Percentiles rank a stretch among this genome's conserved stretches.
Evolutionary conservation across 2,113 vertebrate species (phyloP).

Genomic region (Protomyctophum bolini): DNA sequence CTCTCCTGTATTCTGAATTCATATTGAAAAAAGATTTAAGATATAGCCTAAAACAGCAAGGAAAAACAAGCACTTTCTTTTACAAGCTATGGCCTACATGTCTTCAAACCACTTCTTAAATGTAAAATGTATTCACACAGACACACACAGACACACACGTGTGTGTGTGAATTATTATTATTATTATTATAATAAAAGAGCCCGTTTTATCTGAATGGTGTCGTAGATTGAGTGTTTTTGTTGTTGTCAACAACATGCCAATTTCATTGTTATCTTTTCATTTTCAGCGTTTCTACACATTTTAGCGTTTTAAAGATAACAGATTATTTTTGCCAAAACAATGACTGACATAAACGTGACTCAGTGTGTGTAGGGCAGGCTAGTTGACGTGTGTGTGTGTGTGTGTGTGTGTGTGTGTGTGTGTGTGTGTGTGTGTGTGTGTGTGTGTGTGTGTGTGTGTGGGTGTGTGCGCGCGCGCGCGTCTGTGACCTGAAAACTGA

Average conservation of each 20-base stretch:
- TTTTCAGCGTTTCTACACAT: background rate
- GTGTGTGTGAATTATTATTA: constrained; percentile 25
- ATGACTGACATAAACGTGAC: too few relatives aligned
- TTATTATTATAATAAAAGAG: constrained; percentile 75
- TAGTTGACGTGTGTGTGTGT: too few relatives aligned
- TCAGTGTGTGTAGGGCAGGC: too few relatives aligned
- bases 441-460: too few relatives aligned
- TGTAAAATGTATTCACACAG: constrained; percentile 60
- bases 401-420: too few relatives aligned
- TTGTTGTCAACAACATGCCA: too few relatives aligned
- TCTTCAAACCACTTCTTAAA: constrained; percentile 60
- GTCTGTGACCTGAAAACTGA: too few relatives aligned
- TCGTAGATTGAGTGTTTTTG: too few relatives aligned
- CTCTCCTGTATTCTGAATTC: constrained; percentile 1
- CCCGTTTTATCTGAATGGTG: constrained; percentile 58
- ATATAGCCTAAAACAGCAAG: constrained; percentile 48
- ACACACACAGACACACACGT: too few relatives aligned
- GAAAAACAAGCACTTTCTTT: constrained; percentile 72
- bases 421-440: too few relatives aligned
- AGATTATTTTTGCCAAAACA: too few relatives aligned
- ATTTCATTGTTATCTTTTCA: constrained; percentile 13
- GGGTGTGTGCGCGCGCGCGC: too few relatives aligned
- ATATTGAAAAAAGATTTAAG: constrained; percentile 13
- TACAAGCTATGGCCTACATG: constrained; percentile 58
- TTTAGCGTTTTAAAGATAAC: background rate